Base-by-base conservation (phyloP, 2,797 vertebrate genomes). In the Danio albolineatus region DNA sequence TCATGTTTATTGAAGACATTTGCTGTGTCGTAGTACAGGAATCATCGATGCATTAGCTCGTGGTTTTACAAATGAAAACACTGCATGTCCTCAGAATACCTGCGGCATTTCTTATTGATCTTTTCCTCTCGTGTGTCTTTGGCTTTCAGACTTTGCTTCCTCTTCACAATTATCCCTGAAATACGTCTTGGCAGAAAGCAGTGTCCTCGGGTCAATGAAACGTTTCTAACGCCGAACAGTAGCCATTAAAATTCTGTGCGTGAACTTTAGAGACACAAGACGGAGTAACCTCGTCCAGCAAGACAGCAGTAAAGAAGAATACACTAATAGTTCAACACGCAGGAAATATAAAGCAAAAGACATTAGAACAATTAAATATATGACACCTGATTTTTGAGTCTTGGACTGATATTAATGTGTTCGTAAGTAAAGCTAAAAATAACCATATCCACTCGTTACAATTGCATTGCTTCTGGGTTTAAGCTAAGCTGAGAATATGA, bases 111-210 rank as follows among this genome's bases (percentile, higher is more conserved):
- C 36, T 36, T 71, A 66, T 85, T 13, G 60, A 67, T 64, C 66
- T 13, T 17, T 49, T 73, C 36, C 6, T 64, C 62, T 73, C 28
- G 4, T n/a, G 5, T 7, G 53, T 54, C 57, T 71, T 60, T 70
- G 8, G 8, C 12, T 79, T 62, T 53, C 13, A 69, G n/a, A 73
- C 48, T 67, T 76, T 67, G 73, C 53, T 61, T 79, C 49, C 60
- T 65, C 69, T 36, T 39, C 5, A 7, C 73, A 82, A 56, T 81
- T 75, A 72, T 41, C 12, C 39, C 60, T 53, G 21, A 54, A 78
- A 60, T 73, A 60, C 17, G n/a, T 65, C 73, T 75, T 70, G 80
- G 71, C 70, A 54, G 73, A 72, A 44, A 76, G 72, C 66, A 65
- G 46, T n/a, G 59, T 79, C 57, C 19, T 48, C 43, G 16, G 74